Conservation (phyloP, 2,888 invertebrate species). For the Athalia circularis region DNA sequence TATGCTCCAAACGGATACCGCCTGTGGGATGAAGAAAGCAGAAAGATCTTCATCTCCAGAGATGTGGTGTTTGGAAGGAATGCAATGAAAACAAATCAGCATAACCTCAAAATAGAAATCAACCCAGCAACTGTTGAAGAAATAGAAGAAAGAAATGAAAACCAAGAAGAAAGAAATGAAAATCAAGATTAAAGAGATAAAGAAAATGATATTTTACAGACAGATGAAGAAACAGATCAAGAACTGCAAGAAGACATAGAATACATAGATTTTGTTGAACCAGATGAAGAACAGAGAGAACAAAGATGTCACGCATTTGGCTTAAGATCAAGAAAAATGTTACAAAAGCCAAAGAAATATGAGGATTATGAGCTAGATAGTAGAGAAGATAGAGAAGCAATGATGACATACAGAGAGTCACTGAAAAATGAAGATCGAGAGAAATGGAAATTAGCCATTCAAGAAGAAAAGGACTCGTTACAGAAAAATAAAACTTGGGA, state of each 20-base stretch:
- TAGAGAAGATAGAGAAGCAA: neutral
- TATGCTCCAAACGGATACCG: slow-evolving; percentile 55
- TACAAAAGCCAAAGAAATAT: no score
- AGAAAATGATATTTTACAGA: no score
- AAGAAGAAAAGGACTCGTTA: slow-evolving; percentile 54
- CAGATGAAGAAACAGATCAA: neutral
- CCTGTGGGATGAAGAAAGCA: slow-evolving; percentile 53
- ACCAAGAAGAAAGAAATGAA: neutral
- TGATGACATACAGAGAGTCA: neutral
- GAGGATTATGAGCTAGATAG: neutral
- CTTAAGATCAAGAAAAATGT: neutral
- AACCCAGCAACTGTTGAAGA: no score
- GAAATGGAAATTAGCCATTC: slow-evolving; percentile 41
- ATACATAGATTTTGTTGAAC: neutral
- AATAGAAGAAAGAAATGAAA: slow-evolving; percentile 28
- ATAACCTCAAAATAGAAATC: no score
- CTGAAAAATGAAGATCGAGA: slow-evolving; percentile 12
- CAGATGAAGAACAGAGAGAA: neutral
- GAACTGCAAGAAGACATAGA: neutral
- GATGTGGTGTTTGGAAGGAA: slow-evolving; percentile 50
- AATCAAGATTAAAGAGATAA: neutral
- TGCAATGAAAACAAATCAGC: no score
- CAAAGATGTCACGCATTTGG: neutral
- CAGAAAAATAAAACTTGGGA: slow-evolving; percentile 54
- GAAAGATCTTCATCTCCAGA: slow-evolving; percentile 50